Conservation (phyloP, 2,888 invertebrate species). For the Drosophila pseudotakahashii region DNA sequence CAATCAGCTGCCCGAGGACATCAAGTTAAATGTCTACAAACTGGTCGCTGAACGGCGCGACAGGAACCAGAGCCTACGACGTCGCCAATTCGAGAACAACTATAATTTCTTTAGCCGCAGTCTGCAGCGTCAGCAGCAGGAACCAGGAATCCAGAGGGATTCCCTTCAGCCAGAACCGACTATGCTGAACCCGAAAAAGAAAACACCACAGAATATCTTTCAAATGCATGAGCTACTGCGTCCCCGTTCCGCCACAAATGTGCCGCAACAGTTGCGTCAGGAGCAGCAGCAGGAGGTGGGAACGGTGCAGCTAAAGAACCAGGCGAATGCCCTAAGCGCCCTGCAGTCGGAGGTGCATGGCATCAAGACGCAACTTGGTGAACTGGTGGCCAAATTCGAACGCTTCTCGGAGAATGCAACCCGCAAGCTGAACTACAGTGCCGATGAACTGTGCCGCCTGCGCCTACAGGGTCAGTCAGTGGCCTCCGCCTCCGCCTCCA, state of each 20-base stretch:
- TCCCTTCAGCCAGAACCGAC: conserved; percentile 20
- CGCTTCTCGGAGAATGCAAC: conserved; percentile 75
- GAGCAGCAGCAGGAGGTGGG: conserved; percentile 64
- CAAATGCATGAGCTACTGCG: conserved; percentile 75
- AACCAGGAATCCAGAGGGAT: conserved; percentile 22
- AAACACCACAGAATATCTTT: conserved; percentile 38
- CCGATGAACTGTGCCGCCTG: conserved; percentile 81
- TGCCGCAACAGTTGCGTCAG: conserved; percentile 71
- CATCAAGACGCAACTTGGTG: conserved; percentile 73
- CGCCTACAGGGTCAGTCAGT: conserved; percentile 56
- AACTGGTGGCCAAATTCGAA: conserved; percentile 77
- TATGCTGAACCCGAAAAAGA: neutral
- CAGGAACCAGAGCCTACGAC: conserved; percentile 86
- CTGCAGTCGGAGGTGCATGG: conserved; percentile 73
- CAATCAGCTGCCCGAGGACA: conserved; percentile 90
- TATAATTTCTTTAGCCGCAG: conserved; percentile 82
- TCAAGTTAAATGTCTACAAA: conserved; percentile 90
- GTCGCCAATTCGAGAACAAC: conserved; percentile 84
- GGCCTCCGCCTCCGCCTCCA: conserved; percentile 8
- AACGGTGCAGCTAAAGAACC: conserved; percentile 68
- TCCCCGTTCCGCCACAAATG: conserved; percentile 82
- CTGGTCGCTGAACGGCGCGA: conserved; percentile 89
- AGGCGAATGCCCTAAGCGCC: conserved; percentile 69
- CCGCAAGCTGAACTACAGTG: conserved; percentile 76
- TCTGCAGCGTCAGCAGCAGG: conserved; percentile 68